Evolutionary conservation across 2,113 vertebrate species (phyloP), one percentile per base, ranked within the genome.

Genomic region (Daboia siamensis): DNA sequence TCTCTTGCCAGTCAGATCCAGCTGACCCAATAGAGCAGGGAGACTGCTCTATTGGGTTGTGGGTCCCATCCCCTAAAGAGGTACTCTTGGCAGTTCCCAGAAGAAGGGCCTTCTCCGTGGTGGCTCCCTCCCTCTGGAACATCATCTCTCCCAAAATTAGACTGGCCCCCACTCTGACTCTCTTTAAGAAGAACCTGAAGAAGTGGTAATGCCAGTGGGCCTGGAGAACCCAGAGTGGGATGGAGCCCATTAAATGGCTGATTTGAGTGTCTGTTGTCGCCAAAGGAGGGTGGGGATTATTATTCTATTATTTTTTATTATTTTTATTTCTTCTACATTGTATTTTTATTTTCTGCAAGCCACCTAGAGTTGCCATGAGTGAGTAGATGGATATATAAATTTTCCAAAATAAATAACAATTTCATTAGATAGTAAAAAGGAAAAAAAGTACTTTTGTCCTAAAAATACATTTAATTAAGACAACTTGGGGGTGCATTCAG

Each of bases 401-500:
- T 24, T 8, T 24, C 56, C 56, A 23, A 59, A 59, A 59, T 59
- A 59, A 59, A 59, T 59, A 24, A 74, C 46, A n/a, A 20, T 17
- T 93, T 92, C 11, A 1, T 29, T 55, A n/a, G 12, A 52, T 8
- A 29, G 15, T 6, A 55, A 29, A n/a, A 29, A 64, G 11, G 26
- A 3, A 26, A 26, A 26, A 26, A 61, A 61, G 24, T 24, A 59
- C 6, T 24, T 59, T 61, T 61, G 9, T 26, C 59, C 26, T 64
- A 26, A 64, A 64, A 64, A 64, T 29, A 55, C 55, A 55, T 55
- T 55, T 92, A 90, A 13, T 88, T 90, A 85, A 93, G 69, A 90
- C 80, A 94, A 87, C 92, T 96, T 85, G 90, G 89, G 91, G 88
- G 84, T 86, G n/a, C 17, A 93, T 91, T 93, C 74, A 90, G 92